phyloP scores from a whole-genome alignment of 2,797 vertebrate species.

The Paramormyrops hopkinsi region DNA sequence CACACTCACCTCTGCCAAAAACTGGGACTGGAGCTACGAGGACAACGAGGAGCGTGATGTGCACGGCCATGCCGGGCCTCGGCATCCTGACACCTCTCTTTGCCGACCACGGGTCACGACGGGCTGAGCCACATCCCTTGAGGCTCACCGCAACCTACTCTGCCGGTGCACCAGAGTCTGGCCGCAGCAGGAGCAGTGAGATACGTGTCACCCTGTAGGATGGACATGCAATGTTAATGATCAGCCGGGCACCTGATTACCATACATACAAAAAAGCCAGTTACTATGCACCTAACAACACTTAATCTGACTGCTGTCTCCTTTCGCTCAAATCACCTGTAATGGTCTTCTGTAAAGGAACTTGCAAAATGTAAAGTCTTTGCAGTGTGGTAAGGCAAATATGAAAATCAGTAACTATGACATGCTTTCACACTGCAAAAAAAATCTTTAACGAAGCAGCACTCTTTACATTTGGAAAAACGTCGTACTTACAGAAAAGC shows the following conservation, averaged over 20 bases:
- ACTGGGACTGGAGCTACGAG: constrained; percentile 48
- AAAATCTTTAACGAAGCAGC: not conserved
- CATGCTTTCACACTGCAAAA: not conserved
- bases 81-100: constrained; percentile 50
- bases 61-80: constrained; percentile 38
- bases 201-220: constrained; percentile 51
- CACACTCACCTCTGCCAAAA: constrained; percentile 53
- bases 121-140: constrained; percentile 39
- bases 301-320: not conserved
- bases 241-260: constrained; percentile 47
- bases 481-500: constrained; percentile 46
- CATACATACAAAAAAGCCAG: constrained; percentile 38
- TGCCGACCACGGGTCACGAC: constrained; percentile 44
- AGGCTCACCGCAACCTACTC: constrained; percentile 17
- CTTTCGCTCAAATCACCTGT: not conserved
- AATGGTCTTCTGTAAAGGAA: not conserved
- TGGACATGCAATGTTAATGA: constrained; percentile 66
- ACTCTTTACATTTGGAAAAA: not conserved
- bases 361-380: not conserved
- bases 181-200: constrained; percentile 35
- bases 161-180: constrained; percentile 28
- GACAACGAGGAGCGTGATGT: constrained; percentile 48
- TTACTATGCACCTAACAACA: constrained; percentile 25
- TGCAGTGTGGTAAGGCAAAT: not conserved
- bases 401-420: not conserved